Evolutionary conservation across 1,140 invertebrate genomes (phyloP).

Genomic region (honey bee (Apis mellifera)): Amel_HAv3.1 CM009940.2:5047001-5047500

Average conservation of each 20-base stretch:
- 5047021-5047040: conserved; percentile 55
- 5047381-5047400: neutral
- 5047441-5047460: neutral
- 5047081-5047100: conserved; percentile 15
- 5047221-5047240: no score
- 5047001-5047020: conserved; percentile 50
- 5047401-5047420: no score
- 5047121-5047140: conserved; percentile 14
- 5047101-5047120: neutral
- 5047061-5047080: neutral
- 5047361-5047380: neutral
- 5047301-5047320: neutral
- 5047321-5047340: neutral
- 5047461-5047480: conserved; percentile 9
- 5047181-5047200: no score
- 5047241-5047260: no score
- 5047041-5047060: neutral
- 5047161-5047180: no score
- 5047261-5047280: no score
- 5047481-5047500: neutral
- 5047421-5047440: neutral
- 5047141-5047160: neutral
- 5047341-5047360: neutral
- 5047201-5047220: no score
- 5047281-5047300: no score